Percentiles rank a stretch among this genome's conserved stretches.
Evolutionary conservation across 2,888 invertebrate genomes (phyloP).

Genomic region (Aphrophora alni): DNA sequence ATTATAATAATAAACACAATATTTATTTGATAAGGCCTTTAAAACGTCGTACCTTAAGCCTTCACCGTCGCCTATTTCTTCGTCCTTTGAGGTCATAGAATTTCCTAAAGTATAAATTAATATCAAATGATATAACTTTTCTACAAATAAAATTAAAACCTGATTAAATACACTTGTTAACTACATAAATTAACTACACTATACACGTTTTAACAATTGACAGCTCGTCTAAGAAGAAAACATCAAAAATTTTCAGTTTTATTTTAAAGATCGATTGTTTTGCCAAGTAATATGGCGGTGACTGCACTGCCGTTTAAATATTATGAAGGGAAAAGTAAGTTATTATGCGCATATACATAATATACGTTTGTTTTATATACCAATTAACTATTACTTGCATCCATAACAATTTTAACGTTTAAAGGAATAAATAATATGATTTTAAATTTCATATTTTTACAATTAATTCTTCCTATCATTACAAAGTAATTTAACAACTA

Average conservation of each 20-base stretch:
- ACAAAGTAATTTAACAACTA: too few species aligned
- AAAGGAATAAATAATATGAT: too few species aligned
- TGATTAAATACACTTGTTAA: neutral
- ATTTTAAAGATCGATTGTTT: neutral
- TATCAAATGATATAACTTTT: neutral
- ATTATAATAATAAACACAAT: neutral
- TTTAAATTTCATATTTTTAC: too few species aligned
- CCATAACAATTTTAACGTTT: too few species aligned
- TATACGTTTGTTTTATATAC: too few species aligned
- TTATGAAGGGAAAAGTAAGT: too few species aligned
- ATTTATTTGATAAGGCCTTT: neutral
- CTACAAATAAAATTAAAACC: neutral
- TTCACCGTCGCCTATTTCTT: constrained; percentile 37
- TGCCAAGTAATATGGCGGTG: neutral
- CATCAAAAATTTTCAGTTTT: neutral
- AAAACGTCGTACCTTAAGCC: constrained; percentile 32
- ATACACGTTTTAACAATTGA: neutral
- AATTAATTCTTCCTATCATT: too few species aligned
- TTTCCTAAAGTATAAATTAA: constrained; percentile 11
- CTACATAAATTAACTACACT: neutral
- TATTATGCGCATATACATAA: too few species aligned
- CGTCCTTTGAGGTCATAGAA: constrained; percentile 43
- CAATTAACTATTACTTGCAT: too few species aligned
- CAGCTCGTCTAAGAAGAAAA: neutral
- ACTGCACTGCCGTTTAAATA: neutral